Conservation (phyloP, 2,797 vertebrate genomes). For the Clarias laeviceps region DNA sequence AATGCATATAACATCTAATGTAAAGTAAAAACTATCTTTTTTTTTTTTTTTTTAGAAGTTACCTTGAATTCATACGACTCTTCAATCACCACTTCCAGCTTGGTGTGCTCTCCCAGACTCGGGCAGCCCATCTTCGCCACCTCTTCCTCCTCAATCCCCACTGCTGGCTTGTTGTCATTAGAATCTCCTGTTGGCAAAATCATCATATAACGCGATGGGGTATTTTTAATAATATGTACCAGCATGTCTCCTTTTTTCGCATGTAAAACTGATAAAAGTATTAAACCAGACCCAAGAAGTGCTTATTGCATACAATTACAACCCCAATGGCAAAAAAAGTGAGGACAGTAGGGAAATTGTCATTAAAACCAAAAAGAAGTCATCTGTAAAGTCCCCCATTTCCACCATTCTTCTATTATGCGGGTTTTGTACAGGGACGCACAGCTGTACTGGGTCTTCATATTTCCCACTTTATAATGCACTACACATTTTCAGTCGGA, state of each 20-base stretch:
- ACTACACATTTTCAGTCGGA: no score
- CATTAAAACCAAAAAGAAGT: no score
- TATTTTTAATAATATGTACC: not conserved
- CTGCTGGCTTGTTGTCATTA: constrained; percentile 79
- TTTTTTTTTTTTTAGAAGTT: constrained; percentile 30
- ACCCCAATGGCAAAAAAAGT: no score
- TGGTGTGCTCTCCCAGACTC: constrained; percentile 80
- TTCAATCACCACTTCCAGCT: constrained; percentile 84
- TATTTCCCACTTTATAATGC: no score
- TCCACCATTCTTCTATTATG: no score
- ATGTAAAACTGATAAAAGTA: not conserved
- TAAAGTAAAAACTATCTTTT: not conserved
- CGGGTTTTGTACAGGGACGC: no score
- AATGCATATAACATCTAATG: not conserved
- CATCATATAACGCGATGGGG: not conserved
- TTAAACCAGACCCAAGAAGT: not conserved
- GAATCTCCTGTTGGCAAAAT: constrained; percentile 73
- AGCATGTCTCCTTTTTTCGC: not conserved
- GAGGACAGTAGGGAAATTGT: no score
- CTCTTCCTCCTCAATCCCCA: constrained; percentile 69
- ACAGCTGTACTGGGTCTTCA: no score
- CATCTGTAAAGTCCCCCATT: no score
- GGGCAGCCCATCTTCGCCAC: constrained; percentile 83
- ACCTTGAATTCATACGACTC: constrained; percentile 90
- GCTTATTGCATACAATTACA: not conserved